Base-by-base conservation (phyloP, 1,140 invertebrate genomes). In the Glossosoma conforme region DNA sequence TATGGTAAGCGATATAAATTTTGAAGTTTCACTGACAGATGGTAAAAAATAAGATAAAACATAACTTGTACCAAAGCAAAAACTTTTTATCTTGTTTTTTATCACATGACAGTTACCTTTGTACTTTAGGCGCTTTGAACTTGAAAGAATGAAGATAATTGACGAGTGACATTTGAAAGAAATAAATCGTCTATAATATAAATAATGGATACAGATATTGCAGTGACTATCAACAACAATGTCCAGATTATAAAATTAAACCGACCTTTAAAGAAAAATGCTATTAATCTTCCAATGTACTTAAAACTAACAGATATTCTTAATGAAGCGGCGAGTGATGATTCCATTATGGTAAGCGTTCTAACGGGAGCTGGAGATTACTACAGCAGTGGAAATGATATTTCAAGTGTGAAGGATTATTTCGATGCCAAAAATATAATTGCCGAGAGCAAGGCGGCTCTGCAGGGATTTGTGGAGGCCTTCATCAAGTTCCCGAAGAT, bases 401-500 rank as follows among this genome's bases (percentile, higher is more conserved):
- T 97, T n/a, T 60, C 52, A 15, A 58, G 57, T 21, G 28, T 61
- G 9, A 3, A 33, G 33, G 28, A 50, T 3, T 37, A 52, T 20
- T 13, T 19, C 14, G 35, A 44, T 10, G 38, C 49, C 18, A 17
- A 25, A 3, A 49, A 54, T 13, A 46, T 45, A 2, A 50, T 65
- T 13, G 36, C 56, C 4, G 51, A 62, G 30, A 51, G 55, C 1
- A 62, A 66, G 41, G 52, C 54, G 19, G 61, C 69, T 38, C 59
- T 77, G 52, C 82, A 80, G 42, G 68, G 81, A 22, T 91, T 91
- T 70, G 77, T 96, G 9, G 73, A 78, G 54, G 73, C 86, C 2
- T 84, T 95, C 57, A 93, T 98, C 55, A 78, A 82, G 51, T 95
- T 90, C 65, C 87, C 91, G 0, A 98, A 98, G 69, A 76, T 94